Percentiles rank a stretch among this genome's conserved stretches.
Evolutionary conservation across 1,140 invertebrate species (phyloP).

Genomic region (Euura lappo): DNA sequence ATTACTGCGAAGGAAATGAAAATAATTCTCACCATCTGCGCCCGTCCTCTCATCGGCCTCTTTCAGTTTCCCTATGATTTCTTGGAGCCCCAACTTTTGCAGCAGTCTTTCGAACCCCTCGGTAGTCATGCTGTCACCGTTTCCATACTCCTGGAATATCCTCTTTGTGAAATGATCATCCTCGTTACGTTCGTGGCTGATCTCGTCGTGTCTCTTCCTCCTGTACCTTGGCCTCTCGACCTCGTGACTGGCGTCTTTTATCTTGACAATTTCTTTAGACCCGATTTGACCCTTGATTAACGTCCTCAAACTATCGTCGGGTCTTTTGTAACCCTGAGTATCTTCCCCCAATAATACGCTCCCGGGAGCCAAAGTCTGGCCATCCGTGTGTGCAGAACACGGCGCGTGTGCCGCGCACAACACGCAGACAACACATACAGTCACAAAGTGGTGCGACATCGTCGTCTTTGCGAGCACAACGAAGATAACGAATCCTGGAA

Average conservation of each 20-base stretch:
- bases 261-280: background rate
- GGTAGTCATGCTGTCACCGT: slow-evolving; percentile 67
- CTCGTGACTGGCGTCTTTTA: slow-evolving; percentile 28
- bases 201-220: slow-evolving; percentile 28
- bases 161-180: slow-evolving; percentile 52
- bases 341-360: background rate
- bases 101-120: slow-evolving; percentile 72
- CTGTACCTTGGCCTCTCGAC: slow-evolving; percentile 17
- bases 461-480: background rate
- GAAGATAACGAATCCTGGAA: too few relatives aligned
- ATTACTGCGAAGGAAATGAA: too few relatives aligned
- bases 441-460: slow-evolving; percentile 69
- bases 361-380: background rate
- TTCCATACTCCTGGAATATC: slow-evolving; percentile 61
- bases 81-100: slow-evolving; percentile 65
- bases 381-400: slow-evolving; percentile 68
- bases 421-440: slow-evolving; percentile 80
- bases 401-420: slow-evolving; percentile 75
- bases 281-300: background rate
- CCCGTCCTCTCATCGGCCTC: background rate
- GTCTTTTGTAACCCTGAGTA: background rate
- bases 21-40: too few relatives aligned
- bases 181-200: slow-evolving; percentile 32
- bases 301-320: background rate
- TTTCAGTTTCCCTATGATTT: slow-evolving; percentile 52